These are phyloP conservation scores for Ptilorrhoa leucosticta DNA, from an alignment of 2,113 vertebrate genomes.

Conservation along the genomic window DNA sequence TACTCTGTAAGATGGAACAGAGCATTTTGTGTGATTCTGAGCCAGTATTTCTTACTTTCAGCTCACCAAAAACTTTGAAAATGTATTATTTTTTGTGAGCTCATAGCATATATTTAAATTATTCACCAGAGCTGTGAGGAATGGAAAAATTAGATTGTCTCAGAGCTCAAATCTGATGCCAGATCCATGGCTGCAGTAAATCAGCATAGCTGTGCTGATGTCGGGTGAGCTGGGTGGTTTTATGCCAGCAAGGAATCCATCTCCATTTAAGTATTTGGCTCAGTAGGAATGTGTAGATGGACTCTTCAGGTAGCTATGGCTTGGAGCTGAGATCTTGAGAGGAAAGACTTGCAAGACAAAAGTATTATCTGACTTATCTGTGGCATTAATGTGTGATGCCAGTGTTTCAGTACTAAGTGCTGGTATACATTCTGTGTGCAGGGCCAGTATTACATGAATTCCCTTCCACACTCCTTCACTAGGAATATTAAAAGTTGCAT, in stretches of 20 bases:
- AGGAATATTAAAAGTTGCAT: slow-evolving; percentile 1
- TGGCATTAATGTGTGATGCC: background rate
- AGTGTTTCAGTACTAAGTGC: background rate
- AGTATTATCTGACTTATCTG: background rate
- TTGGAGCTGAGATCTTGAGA: background rate
- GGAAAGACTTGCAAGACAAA: background rate
- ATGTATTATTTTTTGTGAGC: slow-evolving; percentile 26
- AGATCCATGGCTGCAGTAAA: slow-evolving; percentile 36
- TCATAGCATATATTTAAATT: slow-evolving; percentile 15
- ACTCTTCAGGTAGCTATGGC: background rate
- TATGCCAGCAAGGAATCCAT: background rate
- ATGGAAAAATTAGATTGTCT: slow-evolving; percentile 28
- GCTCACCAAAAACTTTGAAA: slow-evolving; percentile 20
- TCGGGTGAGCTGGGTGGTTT: background rate
- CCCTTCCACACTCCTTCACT: background rate
- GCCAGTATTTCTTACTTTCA: background rate
- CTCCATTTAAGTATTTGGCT: background rate
- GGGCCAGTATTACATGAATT: background rate
- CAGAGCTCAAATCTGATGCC: slow-evolving; percentile 2
- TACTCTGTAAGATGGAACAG: background rate
- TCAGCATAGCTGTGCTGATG: background rate
- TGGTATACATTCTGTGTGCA: background rate
- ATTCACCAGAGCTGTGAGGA: slow-evolving; percentile 12
- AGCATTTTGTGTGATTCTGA: background rate
- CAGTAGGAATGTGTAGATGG: background rate